Conservation (phyloP, 2,888 invertebrate genomes). For the Diploptera punctata region DNA sequence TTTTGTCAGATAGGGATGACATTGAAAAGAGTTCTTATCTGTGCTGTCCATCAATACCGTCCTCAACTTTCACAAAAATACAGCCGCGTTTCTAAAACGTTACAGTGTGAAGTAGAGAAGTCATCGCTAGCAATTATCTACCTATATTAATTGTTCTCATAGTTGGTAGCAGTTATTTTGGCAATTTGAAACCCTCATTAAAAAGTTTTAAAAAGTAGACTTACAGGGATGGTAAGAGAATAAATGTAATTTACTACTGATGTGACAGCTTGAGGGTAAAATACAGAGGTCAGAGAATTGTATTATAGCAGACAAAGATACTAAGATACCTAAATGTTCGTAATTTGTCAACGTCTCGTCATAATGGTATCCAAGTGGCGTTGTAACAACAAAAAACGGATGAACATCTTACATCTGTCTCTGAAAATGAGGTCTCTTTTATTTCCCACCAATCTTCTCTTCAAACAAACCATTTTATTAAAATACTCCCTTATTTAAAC, state of each 20-base stretch:
- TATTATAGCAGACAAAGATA: neutral
- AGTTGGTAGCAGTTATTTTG: too few species aligned
- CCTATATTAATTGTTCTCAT: too few species aligned
- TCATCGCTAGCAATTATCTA: too few species aligned
- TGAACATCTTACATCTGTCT: neutral
- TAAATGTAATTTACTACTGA: neutral
- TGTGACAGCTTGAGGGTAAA: neutral
- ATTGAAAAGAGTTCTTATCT: constrained; percentile 24
- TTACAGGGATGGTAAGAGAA: constrained; percentile 27
- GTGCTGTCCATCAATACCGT: constrained; percentile 20
- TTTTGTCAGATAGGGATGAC: constrained; percentile 35
- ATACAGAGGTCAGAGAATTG: neutral
- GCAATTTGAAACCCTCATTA: too few species aligned
- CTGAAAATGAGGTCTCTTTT: neutral
- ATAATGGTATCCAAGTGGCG: constrained; percentile 3
- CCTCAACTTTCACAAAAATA: constrained; percentile 9
- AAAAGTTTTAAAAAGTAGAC: too few species aligned
- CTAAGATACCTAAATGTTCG: constrained; percentile 24
- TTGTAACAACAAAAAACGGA: neutral
- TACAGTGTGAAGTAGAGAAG: too few species aligned
- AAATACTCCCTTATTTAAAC: neutral
- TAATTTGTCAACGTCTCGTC: constrained; percentile 39
- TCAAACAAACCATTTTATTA: neutral
- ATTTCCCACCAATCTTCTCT: neutral
- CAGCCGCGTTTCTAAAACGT: neutral